Evolutionary conservation across 2,113 vertebrate species (phyloP).

Genomic region (Muscicapa adusta): DNA sequence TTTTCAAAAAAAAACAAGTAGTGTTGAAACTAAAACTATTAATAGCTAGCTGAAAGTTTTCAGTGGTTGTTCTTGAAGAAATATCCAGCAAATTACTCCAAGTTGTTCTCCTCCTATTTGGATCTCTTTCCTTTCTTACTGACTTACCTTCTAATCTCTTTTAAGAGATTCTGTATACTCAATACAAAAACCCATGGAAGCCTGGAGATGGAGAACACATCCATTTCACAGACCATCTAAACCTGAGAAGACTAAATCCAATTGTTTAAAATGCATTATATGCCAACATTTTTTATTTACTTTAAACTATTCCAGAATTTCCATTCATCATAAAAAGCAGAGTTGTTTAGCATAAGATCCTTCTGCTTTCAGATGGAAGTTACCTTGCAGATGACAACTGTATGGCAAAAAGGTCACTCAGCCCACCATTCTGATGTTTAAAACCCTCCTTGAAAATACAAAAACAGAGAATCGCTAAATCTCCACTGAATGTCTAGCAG

Average conservation of each 20-base stretch:
- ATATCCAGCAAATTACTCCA: not conserved
- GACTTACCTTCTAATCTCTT: not conserved
- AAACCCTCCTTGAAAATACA: not conserved
- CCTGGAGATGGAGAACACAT: not conserved
- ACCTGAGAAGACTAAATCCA: not conserved
- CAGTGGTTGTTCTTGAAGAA: not conserved
- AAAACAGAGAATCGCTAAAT: not conserved
- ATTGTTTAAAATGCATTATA: not conserved
- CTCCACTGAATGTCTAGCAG: not conserved
- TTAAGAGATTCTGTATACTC: not conserved
- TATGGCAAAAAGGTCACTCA: not conserved
- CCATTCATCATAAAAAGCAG: not conserved
- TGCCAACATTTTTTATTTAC: not conserved
- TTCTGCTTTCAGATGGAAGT: not conserved
- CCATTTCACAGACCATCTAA: not conserved
- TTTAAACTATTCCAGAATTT: not conserved
- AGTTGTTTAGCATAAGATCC: not conserved
- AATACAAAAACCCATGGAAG: not conserved
- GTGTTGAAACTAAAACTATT: not conserved
- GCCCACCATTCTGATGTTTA: not conserved
- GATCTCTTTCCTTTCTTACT: not conserved
- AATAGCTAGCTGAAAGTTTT: not conserved
- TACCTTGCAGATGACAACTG: not conserved
- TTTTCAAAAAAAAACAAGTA: not conserved
- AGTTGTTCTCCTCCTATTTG: not conserved